Conservation (phyloP, 2,888 invertebrate genomes). For the Hylaea fasciaria region DNA sequence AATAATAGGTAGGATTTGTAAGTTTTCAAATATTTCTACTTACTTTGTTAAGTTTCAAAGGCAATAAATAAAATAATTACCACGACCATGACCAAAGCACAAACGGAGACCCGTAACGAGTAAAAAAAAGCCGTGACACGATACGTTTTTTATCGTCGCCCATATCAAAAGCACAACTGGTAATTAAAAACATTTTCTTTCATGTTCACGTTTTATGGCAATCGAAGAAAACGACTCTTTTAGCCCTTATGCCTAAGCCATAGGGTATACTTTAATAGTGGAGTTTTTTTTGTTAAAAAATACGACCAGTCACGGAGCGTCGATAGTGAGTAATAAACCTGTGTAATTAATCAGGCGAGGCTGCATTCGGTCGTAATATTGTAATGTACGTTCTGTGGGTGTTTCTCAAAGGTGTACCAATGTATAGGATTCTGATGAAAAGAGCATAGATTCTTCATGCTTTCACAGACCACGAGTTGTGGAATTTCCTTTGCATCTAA, state of each 20-base stretch:
- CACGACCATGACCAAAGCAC: conserved; percentile 25
- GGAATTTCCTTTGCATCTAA: no score
- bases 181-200: conserved; percentile 42
- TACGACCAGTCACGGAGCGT: conserved; percentile 32
- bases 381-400: not conserved
- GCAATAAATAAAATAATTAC: conserved; percentile 22
- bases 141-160: conserved; percentile 36
- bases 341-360: conserved; percentile 37
- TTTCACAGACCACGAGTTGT: no score
- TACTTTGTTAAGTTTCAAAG: not conserved
- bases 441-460: no score
- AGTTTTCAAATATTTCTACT: not conserved
- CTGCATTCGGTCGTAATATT: conserved; percentile 18
- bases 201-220: conserved; percentile 33
- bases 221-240: conserved; percentile 16
- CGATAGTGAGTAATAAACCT: conserved; percentile 36
- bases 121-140: conserved; percentile 35
- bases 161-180: conserved; percentile 41
- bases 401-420: not conserved
- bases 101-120: conserved; percentile 16
- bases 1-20: no score
- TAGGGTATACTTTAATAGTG: conserved; percentile 8
- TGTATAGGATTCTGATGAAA: no score
- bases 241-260: conserved; percentile 3
- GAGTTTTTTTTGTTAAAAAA: conserved; percentile 29